Evolutionary conservation across 1,140 invertebrate genomes (phyloP).

Genomic region (Drosophila baimaii): DNA sequence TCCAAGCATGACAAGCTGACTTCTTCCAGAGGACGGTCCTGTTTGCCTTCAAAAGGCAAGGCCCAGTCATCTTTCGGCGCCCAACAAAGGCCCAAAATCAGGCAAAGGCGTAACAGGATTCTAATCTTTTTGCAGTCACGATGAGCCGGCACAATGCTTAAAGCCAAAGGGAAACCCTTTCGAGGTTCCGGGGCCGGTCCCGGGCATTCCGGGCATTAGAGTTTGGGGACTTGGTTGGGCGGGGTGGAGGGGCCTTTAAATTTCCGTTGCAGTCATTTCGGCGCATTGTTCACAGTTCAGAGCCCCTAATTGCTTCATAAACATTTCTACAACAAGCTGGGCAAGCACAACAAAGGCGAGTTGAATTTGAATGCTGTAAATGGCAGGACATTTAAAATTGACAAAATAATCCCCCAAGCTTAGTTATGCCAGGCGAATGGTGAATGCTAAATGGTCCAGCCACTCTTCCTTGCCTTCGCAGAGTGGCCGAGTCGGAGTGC

Average conservation of each 20-base stretch:
- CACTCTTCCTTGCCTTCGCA: conserved; percentile 1
- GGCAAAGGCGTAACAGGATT: conserved; percentile 74
- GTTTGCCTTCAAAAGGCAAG: conserved; percentile 16
- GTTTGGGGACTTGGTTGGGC: conserved; percentile 3
- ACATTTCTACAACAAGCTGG: conserved; percentile 73
- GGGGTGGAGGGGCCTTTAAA: conserved; percentile 51
- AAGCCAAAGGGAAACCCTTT: conserved; percentile 62
- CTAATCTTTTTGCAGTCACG: conserved; percentile 77
- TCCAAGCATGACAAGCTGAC: conserved; percentile 54
- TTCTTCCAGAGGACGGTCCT: conserved; percentile 27
- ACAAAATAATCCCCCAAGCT: conserved; percentile 79
- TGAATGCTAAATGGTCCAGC: conserved; percentile 49
- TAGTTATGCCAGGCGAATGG: conserved; percentile 71
- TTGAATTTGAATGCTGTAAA: conserved; percentile 79
- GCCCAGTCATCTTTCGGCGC: conserved; percentile 46
- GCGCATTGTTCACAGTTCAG: conserved; percentile 76
- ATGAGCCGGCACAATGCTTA: conserved; percentile 72
- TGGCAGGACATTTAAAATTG: conserved; percentile 83
- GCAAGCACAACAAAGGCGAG: conserved; percentile 63
- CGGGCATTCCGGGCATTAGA: conserved; percentile 13
- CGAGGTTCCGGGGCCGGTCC: conserved; percentile 2
- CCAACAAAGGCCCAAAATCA: conserved; percentile 64
- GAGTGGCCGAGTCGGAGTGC: not conserved
- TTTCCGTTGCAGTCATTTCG: conserved; percentile 75
- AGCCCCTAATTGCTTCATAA: conserved; percentile 80